Conservation (phyloP, 2,113 vertebrate species). For the Vidua macroura region DNA sequence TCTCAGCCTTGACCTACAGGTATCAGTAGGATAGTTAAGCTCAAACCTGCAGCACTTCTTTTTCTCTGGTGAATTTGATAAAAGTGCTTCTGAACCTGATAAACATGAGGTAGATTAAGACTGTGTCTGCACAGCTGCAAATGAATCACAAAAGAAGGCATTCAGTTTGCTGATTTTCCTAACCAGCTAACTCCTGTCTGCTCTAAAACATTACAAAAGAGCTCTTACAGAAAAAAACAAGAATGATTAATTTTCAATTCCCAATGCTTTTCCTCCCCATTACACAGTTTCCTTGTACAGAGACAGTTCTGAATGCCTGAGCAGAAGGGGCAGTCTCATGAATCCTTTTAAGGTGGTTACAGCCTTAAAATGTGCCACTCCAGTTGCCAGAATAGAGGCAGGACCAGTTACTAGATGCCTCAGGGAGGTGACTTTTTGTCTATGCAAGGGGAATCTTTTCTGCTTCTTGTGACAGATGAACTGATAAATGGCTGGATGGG, state of each 20-base stretch:
- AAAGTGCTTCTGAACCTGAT: neutral
- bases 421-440: conserved; percentile 9
- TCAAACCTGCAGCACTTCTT: neutral
- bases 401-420: neutral
- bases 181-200: neutral
- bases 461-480: conserved; percentile 13
- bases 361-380: neutral
- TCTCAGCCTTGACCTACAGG: neutral
- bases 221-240: neutral
- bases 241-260: neutral
- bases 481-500: conserved; percentile 28
- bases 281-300: neutral
- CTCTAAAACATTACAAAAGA: neutral
- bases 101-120: neutral
- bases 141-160: neutral
- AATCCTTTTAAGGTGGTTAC: neutral
- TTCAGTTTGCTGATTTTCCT: neutral
- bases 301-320: neutral
- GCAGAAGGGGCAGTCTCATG: neutral
- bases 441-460: neutral
- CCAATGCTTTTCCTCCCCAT: neutral
- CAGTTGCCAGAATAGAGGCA: neutral
- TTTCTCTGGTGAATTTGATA: neutral
- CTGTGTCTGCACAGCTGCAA: neutral
- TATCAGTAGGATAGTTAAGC: neutral